Base-by-base conservation (phyloP, 2,113 vertebrate genomes). In the Microcebus lehilahytsara region DNA sequence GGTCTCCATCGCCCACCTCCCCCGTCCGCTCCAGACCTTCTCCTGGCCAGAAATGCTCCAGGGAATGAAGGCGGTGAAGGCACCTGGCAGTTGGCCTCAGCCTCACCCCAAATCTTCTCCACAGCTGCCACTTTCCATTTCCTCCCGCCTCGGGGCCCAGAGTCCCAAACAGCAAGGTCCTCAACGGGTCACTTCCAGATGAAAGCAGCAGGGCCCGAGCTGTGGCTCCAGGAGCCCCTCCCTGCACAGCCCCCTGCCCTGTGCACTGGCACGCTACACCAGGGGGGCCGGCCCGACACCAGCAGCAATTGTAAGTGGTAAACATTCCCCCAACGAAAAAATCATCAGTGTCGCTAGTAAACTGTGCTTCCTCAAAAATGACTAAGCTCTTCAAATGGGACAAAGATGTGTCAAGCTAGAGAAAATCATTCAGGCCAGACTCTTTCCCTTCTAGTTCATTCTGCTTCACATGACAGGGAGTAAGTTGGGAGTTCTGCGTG, bases 301-400 rank as follows among this genome's bases (percentile, higher is more conserved):
- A 17, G 2, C 0, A 10, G 32, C 5, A 13, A n/a, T 34, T 8
- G 46, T 23, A 53, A 30, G 27, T 0, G 5, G 11, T 13, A 3
- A 37, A 3, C 0, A 3, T 10, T 20, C 13, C 32, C 9, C 20
- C n/a, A 23, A 67, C 3, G 2, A 34, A 66, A 20, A 83, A 40
- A 20, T 37, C 75, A 20, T 22, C 5, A 6, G 11, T 11, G 27
- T 10, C 56, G 77, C 23, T 40, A 17, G 42, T 2, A 23, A 74
- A 20, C 19, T 9, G 7, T 5, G 22, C 22, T 14, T 71, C 83
- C 58, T 72, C 84, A 74, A 85, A 74, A 9, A 19, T 8, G 23
- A n/a, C 22, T 16, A 23, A 11, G 32, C 32, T 22, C 46, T 40
- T 5, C 9, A 78, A 46, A 23, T 23, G 37, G 66, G 20, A 64